Evolutionary conservation across 2,797 vertebrate genomes (phyloP).

Genomic region (Chelidonichthys spinosus): DNA sequence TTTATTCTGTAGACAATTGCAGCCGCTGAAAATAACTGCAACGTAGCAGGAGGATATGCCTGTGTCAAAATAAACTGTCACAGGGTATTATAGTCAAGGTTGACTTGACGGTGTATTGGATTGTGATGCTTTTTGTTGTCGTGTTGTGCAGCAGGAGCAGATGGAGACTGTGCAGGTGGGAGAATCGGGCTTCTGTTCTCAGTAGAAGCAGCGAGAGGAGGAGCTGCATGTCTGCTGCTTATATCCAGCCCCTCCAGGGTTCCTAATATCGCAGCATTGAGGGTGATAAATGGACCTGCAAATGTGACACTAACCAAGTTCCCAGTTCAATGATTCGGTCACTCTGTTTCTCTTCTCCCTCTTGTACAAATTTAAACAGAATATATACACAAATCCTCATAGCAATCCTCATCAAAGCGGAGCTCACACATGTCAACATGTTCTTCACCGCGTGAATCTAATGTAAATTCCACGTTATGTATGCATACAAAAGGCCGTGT

Average conservation of each 20-base stretch:
- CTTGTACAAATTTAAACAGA: slow-evolving; percentile 39
- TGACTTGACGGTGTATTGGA: slow-evolving; percentile 58
- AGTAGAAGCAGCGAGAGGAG: slow-evolving; percentile 70
- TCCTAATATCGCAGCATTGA: slow-evolving; percentile 74
- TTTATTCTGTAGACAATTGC: slow-evolving; percentile 60
- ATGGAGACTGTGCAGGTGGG: slow-evolving; percentile 88
- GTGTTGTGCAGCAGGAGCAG: slow-evolving; percentile 77
- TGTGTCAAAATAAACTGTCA: slow-evolving; percentile 67
- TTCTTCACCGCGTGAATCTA: background rate
- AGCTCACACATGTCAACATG: background rate
- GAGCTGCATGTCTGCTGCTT: slow-evolving; percentile 76
- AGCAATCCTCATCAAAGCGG: slow-evolving; percentile 9
- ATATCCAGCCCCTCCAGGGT: slow-evolving; percentile 69
- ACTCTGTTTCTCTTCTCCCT: slow-evolving; percentile 31
- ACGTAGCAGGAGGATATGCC: slow-evolving; percentile 53
- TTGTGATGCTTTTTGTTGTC: slow-evolving; percentile 63
- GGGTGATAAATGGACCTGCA: slow-evolving; percentile 81
- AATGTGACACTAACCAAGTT: slow-evolving; percentile 74
- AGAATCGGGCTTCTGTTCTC: slow-evolving; percentile 82
- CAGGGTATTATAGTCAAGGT: slow-evolving; percentile 62
- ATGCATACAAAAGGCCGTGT: slow-evolving; percentile 20
- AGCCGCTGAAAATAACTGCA: slow-evolving; percentile 54
- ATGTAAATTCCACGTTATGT: slow-evolving; percentile 14
- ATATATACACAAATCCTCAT: slow-evolving; percentile 35
- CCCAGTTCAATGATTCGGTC: slow-evolving; percentile 71